These are phyloP conservation scores for Zaprionus kolodkinae DNA, from an alignment of 1,140 invertebrate genomes.

Conservation along the genomic window DNA sequence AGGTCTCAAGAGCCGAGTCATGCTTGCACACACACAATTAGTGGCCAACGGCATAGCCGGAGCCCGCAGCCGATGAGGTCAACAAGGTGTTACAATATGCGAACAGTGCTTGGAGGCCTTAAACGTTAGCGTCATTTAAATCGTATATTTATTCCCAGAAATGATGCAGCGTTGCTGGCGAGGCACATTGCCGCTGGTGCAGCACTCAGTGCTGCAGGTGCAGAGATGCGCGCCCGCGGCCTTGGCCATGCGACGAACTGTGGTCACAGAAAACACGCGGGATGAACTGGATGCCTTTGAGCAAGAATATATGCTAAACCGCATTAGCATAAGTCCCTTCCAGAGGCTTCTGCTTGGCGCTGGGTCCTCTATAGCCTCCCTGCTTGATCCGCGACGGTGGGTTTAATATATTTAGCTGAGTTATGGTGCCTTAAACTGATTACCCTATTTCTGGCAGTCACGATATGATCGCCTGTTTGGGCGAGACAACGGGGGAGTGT, in stretches of 20 bases:
- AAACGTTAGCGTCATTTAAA: constrained; percentile 47
- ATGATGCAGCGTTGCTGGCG: constrained; percentile 60
- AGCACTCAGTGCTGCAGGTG: constrained; percentile 2
- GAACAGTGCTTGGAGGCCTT: not conserved
- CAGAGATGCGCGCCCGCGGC: not conserved
- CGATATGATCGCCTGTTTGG: constrained; percentile 98
- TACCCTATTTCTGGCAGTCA: constrained; percentile 84
- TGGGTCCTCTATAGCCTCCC: constrained; percentile 91
- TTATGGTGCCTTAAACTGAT: not conserved
- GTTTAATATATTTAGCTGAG: not conserved
- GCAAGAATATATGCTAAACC: constrained; percentile 85
- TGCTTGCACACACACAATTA: constrained; percentile 26
- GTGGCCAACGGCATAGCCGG: not conserved
- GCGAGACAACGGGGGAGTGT: constrained; percentile 92
- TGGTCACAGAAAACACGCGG: constrained; percentile 32
- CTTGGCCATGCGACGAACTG: constrained; percentile 19
- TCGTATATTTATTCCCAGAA: constrained; percentile 41
- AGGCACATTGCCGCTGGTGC: constrained; percentile 31
- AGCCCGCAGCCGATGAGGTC: constrained; percentile 45
- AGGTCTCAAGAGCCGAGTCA: constrained; percentile 41
- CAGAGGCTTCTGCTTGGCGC: constrained; percentile 91
- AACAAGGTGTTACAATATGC: constrained; percentile 30
- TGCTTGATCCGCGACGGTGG: constrained; percentile 88
- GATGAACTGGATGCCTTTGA: constrained; percentile 65
- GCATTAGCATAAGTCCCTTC: constrained; percentile 89